These are phyloP conservation scores for Machaerirhynchus nigripectus DNA, from an alignment of 2,113 vertebrate species.

Conservation along the genomic window DNA sequence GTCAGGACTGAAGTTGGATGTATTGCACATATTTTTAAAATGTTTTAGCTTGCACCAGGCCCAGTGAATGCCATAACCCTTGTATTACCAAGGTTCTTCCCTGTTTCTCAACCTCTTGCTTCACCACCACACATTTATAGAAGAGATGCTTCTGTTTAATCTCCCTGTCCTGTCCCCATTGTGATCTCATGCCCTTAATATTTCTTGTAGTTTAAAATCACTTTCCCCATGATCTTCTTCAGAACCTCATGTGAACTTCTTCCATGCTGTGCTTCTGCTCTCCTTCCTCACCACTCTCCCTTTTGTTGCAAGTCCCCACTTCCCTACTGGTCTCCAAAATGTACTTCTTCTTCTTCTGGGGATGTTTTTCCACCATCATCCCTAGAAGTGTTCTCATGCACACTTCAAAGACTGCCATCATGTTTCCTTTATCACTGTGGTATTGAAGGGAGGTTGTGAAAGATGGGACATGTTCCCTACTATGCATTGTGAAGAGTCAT, in stretches of 20 bases:
- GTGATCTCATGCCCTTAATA: background rate
- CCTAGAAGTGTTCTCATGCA: background rate
- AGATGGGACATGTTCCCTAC: background rate
- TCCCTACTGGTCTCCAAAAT: background rate
- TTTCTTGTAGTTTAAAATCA: background rate
- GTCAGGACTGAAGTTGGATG: background rate
- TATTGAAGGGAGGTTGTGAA: background rate
- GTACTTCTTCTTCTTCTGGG: background rate
- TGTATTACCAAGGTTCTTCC: background rate
- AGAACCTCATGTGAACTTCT: background rate
- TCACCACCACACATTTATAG: background rate
- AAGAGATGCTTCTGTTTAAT: background rate
- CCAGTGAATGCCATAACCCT: background rate
- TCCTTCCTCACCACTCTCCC: background rate
- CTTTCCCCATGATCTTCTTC: background rate
- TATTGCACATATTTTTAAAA: background rate
- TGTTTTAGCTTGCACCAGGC: background rate
- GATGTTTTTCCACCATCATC: background rate
- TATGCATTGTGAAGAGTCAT: background rate
- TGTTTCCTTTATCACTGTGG: background rate
- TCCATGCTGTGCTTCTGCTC: background rate
- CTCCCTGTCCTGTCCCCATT: background rate
- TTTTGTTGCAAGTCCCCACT: background rate
- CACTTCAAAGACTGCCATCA: background rate
- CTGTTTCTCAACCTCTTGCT: background rate